Base-by-base conservation (phyloP, 2,113 vertebrate genomes). In the Furnarius figulus region DNA sequence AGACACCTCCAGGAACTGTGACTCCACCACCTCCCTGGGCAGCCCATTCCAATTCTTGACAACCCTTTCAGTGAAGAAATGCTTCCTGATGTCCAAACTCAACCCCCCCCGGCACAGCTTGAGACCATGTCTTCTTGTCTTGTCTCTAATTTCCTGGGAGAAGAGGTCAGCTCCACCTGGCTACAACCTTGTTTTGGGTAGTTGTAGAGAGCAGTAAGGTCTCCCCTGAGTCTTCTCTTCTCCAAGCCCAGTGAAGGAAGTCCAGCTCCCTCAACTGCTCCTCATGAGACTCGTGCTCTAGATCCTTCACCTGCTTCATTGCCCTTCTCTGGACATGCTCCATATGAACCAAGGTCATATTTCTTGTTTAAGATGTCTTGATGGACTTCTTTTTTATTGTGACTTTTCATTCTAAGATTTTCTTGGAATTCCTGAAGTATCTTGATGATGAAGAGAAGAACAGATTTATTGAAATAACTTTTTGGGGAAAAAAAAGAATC, bases 191-290 rank as follows among this genome's bases (percentile, higher is more conserved):
- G 20, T 47, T 47, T 53, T 20, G n/a, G 7, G 28, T 5, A 14
- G 3, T 3, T 30, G 13, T 21, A 12, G 23, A 61, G 7, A n/a
- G 16, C 1, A 1, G 21, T 25, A 30, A 39, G 3, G 5, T 72
- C 7, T 2, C 6, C 9, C 11, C 7, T 4, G 24, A 67, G 9
- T 20, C 16, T 61, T 20, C n/a, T 59, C 52, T 52, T 25, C 13
- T 53, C 39, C 53, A 27, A 9, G 24, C 7, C 40, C 40, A 42
- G 40, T 13, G 40, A 33, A 73, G 37, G 8, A n/a, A 18, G 9
- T 14, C 20, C n/a, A 68, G 30, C 6, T 82, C n/a, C 7, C 13
- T 21, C 71, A 75, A 53, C 16, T 6, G 1, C 10, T 61, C n/a
- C 31, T 25, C 20, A 6, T 21, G 10, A 0, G 6, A 15, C 17